phyloP scores from a whole-genome alignment of 2,797 vertebrate genomes.

The Siniperca undulata region DNA sequence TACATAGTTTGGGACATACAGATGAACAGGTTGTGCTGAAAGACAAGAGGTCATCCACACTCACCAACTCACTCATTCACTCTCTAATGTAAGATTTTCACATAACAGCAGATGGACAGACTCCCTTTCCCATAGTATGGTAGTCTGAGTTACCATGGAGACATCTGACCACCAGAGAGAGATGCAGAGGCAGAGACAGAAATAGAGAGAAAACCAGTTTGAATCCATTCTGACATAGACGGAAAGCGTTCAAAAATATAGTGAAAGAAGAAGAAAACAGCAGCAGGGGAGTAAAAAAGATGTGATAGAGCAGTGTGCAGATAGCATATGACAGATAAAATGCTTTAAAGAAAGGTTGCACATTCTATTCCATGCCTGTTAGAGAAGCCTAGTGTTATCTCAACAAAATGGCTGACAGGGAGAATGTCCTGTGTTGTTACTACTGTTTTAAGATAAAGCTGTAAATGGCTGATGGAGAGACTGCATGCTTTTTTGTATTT shows the following conservation, averaged over 20 bases:
- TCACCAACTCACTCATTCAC: conserved; percentile 4
- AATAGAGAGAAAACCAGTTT: conserved; percentile 39
- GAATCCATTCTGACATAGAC: conserved; percentile 47
- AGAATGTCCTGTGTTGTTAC: conserved; percentile 60
- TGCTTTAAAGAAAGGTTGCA: conserved; percentile 52
- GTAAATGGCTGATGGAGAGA: conserved; percentile 60
- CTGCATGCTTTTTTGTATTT: conserved; percentile 6
- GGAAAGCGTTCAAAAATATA: conserved; percentile 31
- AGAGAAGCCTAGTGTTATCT: conserved; percentile 65
- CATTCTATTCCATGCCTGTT: conserved; percentile 46
- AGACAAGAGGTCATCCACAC: conserved; percentile 8
- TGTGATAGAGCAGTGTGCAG: conserved; percentile 57
- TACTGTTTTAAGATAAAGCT: conserved; percentile 76
- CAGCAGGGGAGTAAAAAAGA: conserved; percentile 26
- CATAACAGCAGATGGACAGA: conserved; percentile 50
- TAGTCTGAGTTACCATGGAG: conserved; percentile 73
- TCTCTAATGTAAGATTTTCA: conserved; percentile 9
- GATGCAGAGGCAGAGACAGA: conserved; percentile 28
- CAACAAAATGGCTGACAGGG: conserved; percentile 66
- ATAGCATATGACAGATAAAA: conserved; percentile 66
- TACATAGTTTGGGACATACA: background rate
- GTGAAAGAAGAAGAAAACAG: conserved; percentile 25
- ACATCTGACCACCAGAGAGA: conserved; percentile 52
- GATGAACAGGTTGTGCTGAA: conserved; percentile 17
- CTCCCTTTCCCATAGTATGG: conserved; percentile 42